Percentiles rank a stretch among this genome's conserved stretches.
Conservation (phyloP, 2,888 invertebrate species). For the Meteorus cinctellus region DNA sequence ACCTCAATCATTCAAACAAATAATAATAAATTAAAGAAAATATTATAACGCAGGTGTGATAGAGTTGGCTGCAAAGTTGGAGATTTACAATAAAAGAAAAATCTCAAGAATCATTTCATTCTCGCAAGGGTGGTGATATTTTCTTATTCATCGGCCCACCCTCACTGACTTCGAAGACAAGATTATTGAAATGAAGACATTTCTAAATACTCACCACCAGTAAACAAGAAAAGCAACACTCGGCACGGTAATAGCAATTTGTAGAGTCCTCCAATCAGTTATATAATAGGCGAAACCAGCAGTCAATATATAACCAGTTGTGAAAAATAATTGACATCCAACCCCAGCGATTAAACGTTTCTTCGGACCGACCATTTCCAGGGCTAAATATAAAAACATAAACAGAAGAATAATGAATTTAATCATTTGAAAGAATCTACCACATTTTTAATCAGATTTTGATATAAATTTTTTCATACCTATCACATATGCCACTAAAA, state of each 20-base stretch:
- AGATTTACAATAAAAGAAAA: too few relatives aligned
- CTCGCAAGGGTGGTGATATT: too few relatives aligned
- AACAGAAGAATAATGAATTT: constrained; percentile 11
- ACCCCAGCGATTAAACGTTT: constrained; percentile 82
- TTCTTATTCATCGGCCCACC: too few relatives aligned
- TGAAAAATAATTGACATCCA: constrained; percentile 84
- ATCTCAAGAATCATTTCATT: too few relatives aligned
- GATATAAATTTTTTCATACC: constrained; percentile 73
- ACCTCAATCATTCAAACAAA: constrained; percentile 67
- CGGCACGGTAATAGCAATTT: constrained; percentile 82
- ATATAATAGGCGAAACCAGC: constrained; percentile 81
- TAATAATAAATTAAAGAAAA: background rate
- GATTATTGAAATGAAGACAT: background rate
- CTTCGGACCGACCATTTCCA: constrained; percentile 83
- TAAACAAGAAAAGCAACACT: constrained; percentile 81
- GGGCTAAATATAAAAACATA: constrained; percentile 69
- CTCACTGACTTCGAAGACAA: too few relatives aligned
- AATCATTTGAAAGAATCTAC: background rate
- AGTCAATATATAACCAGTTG: constrained; percentile 81
- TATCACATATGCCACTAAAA: constrained; percentile 85
- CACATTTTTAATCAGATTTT: background rate
- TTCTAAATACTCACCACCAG: constrained; percentile 76
- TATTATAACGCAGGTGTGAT: too few relatives aligned
- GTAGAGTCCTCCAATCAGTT: constrained; percentile 81
- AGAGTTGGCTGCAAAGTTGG: too few relatives aligned